These are phyloP conservation scores for Microplitis demolitor DNA, from an alignment of 1,140 invertebrate species.

Conservation along the genomic window DNA sequence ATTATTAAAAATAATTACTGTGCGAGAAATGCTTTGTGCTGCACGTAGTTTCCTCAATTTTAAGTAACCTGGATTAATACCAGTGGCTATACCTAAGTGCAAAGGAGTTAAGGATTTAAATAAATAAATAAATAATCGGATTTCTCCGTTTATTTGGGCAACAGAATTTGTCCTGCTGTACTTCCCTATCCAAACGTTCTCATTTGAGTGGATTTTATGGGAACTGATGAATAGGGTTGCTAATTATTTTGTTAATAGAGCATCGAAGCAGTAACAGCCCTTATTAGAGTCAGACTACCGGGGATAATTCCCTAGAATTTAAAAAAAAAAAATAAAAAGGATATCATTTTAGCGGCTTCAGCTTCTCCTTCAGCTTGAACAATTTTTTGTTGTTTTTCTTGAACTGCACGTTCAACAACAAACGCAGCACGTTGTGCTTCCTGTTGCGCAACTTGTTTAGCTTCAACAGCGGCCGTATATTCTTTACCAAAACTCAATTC, in stretches of 20 bases:
- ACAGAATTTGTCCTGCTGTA: too few relatives aligned
- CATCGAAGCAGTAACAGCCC: too few relatives aligned
- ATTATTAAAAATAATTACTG: conserved; percentile 67
- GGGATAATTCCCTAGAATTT: neutral
- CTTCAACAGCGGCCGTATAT: conserved; percentile 99
- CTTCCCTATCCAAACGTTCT: too few relatives aligned
- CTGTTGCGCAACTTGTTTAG: conserved; percentile 99
- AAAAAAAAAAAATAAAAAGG: conserved; percentile 65
- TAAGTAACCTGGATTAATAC: conserved; percentile 94
- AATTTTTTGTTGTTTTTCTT: conserved; percentile 99
- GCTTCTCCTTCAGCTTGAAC: conserved; percentile 99
- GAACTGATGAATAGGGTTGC: too few relatives aligned
- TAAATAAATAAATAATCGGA: conserved; percentile 16
- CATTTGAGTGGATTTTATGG: too few relatives aligned
- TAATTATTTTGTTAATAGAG: neutral
- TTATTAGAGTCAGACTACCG: too few relatives aligned
- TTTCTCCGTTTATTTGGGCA: neutral
- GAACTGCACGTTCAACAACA: conserved; percentile 95
- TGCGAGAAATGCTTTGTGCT: conserved; percentile 95
- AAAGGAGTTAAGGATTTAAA: conserved; percentile 68
- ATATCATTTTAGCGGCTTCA: conserved; percentile 96
- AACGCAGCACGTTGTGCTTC: conserved; percentile 99
- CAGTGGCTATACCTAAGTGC: conserved; percentile 93
- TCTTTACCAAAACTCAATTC: conserved; percentile 99
- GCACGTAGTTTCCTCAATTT: conserved; percentile 97